phyloP scores from a whole-genome alignment of 2,888 invertebrate species.

The Brachyptera risi region DNA sequence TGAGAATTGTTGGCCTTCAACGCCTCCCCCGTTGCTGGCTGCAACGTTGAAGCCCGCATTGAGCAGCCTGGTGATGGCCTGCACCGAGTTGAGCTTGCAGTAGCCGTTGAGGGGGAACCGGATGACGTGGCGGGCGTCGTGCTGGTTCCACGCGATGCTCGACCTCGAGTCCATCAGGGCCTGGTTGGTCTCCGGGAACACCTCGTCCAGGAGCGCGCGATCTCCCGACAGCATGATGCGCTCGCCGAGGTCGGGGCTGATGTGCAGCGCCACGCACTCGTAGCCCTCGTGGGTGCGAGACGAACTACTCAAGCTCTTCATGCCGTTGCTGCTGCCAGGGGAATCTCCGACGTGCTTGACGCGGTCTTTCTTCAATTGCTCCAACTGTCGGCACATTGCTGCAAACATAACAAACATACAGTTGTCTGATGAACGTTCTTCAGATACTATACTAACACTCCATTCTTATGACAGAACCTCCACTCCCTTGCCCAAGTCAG shows the following conservation, averaged over 20 bases:
- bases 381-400: constrained; percentile 71
- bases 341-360: constrained; percentile 52
- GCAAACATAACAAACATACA: constrained; percentile 30
- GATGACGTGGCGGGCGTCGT: constrained; percentile 76
- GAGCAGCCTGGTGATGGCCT: constrained; percentile 75
- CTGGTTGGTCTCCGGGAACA: constrained; percentile 72
- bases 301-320: constrained; percentile 30
- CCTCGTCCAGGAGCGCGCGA: constrained; percentile 68
- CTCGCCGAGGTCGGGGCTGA: constrained; percentile 77
- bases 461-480: too few species aligned
- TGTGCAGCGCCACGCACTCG: constrained; percentile 76
- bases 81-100: constrained; percentile 85
- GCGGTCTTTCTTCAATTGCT: constrained; percentile 66
- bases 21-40: constrained; percentile 81
- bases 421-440: too few species aligned
- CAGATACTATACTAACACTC: too few species aligned
- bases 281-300: constrained; percentile 42
- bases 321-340: constrained; percentile 33
- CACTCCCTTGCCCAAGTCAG: too few species aligned
- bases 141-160: constrained; percentile 76
- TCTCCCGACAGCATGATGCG: constrained; percentile 79
- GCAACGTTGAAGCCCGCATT: constrained; percentile 74
- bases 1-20: constrained; percentile 85
- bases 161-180: constrained; percentile 75
- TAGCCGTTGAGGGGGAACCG: constrained; percentile 84